These are phyloP conservation scores for Pavo muticus DNA, from an alignment of 2,113 vertebrate genomes.

Conservation along the genomic window DNA sequence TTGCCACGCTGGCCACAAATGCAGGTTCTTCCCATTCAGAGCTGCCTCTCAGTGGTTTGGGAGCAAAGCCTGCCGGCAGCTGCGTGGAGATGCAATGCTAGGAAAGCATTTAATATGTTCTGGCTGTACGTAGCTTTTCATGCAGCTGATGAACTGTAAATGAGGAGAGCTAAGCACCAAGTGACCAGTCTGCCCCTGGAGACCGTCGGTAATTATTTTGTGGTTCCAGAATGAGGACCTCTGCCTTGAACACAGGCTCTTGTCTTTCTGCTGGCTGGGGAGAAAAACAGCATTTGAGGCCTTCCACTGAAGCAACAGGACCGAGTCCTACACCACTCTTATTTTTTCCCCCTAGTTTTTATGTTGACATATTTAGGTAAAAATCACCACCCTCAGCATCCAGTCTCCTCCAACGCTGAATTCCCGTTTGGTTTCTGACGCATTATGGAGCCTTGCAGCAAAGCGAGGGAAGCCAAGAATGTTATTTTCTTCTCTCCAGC, in stretches of 20 bases:
- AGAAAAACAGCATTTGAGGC: neutral
- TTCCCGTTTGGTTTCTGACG: neutral
- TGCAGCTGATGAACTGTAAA: conserved; percentile 40
- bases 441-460: neutral
- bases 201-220: conserved; percentile 30
- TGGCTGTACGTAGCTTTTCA: neutral
- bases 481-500: conserved; percentile 3
- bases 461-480: conserved; percentile 6
- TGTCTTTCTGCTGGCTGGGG: neutral
- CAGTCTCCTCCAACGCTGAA: rapidly evolving
- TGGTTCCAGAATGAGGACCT: neutral
- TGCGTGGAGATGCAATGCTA: neutral
- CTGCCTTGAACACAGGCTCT: neutral
- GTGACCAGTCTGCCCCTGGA: conserved; percentile 12
- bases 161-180: conserved; percentile 29
- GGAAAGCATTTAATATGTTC: neutral
- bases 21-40: neutral
- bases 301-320: neutral
- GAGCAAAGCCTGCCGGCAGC: neutral
- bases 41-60: neutral
- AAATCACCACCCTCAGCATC: neutral
- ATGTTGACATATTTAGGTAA: neutral
- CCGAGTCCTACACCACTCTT: neutral
- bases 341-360: neutral
- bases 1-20: neutral